Evolutionary conservation across 2,113 vertebrate genomes (phyloP).

Genomic region (Jaculus jaculus): DNA sequence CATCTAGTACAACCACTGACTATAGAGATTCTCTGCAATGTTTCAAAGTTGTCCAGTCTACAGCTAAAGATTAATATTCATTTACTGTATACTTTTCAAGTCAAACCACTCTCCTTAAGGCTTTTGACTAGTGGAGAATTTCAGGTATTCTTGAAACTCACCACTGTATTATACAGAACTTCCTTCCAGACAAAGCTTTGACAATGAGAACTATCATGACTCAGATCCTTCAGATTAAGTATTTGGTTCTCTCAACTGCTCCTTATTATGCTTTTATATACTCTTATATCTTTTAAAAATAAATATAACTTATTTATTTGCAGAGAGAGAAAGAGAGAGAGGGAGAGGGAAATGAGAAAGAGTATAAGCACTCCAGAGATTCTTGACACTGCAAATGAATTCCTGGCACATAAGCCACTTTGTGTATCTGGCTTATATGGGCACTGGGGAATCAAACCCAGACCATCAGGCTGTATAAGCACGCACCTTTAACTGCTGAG

Average conservation of each 20-base stretch:
- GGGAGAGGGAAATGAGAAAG: no score
- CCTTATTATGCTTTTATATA: not conserved
- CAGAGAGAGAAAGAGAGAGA: no score
- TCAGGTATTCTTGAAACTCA: conserved; percentile 25
- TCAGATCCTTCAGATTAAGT: conserved; percentile 34
- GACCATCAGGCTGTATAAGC: no score
- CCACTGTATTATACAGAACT: not conserved
- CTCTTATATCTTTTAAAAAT: not conserved
- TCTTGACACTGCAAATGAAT: no score
- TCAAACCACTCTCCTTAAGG: not conserved
- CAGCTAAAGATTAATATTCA: not conserved
- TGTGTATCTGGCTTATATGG: no score
- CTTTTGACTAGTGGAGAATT: not conserved
- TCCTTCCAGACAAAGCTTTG: not conserved
- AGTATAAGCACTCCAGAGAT: no score
- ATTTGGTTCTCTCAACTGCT: conserved; percentile 12
- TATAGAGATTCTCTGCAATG: not conserved
- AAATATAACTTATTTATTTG: no score
- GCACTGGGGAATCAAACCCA: no score
- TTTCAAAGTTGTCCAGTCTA: not conserved
- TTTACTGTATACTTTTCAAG: not conserved
- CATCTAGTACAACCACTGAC: not conserved
- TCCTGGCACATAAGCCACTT: no score
- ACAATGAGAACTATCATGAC: not conserved
- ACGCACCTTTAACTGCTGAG: no score